Conservation (phyloP, 2,113 vertebrate genomes). For the Megaleporinus macrocephalus region DNA sequence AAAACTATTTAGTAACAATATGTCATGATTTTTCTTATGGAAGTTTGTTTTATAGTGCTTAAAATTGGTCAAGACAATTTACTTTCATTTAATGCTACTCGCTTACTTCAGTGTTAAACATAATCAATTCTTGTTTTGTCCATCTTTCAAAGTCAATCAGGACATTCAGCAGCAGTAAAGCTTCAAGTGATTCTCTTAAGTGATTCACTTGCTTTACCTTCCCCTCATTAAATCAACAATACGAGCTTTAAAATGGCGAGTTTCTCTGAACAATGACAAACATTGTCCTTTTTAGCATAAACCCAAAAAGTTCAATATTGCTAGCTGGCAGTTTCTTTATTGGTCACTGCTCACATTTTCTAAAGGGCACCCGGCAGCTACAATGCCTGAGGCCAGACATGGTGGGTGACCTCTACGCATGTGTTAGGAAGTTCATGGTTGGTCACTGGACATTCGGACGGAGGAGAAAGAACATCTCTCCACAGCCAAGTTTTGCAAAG, state of each 20-base stretch:
- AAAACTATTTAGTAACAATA: too few species aligned
- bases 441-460: neutral
- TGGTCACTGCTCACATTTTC: constrained; percentile 1
- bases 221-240: neutral
- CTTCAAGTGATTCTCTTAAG: neutral
- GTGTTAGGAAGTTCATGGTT: neutral
- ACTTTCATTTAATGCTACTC: too few species aligned
- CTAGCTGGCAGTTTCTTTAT: neutral
- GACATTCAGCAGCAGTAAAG: too few species aligned
- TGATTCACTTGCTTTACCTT: too few species aligned
- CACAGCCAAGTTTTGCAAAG: neutral
- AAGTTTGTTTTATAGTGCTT: too few species aligned
- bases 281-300: neutral
- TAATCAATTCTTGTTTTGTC: neutral
- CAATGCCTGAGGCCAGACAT: neutral
- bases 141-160: neutral
- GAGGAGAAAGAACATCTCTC: neutral
- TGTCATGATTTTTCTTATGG: too few species aligned
- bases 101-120: neutral
- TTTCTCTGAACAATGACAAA: neutral
- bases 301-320: neutral
- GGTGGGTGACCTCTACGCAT: neutral
- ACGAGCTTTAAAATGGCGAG: neutral
- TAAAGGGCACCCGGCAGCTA: neutral
- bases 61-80: too few species aligned